Percentiles rank a stretch among this genome's conserved stretches.
Evolutionary conservation across 64 coral and sea anemone species (phyloP).

Genomic region (Stichodactyla mertensii): DNA sequence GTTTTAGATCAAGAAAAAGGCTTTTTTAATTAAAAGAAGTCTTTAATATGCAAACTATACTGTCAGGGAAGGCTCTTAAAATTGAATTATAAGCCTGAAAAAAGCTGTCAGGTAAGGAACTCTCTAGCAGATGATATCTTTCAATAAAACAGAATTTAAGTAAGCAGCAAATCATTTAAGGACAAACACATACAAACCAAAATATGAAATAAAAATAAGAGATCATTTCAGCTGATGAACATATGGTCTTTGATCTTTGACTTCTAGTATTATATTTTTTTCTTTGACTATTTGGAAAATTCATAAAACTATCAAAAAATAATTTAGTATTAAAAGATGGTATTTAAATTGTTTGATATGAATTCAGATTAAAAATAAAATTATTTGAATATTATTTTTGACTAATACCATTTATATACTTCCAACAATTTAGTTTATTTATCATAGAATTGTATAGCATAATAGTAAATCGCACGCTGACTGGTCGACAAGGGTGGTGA

Average conservation of each 20-base stretch:
- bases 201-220: not conserved
- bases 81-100: not conserved
- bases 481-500: no score
- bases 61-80: not conserved
- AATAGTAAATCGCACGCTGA: no score
- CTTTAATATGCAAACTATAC: not conserved
- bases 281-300: not conserved
- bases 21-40: not conserved
- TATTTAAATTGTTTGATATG: not conserved
- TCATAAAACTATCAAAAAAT: not conserved
- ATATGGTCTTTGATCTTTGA: not conserved
- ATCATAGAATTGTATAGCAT: no score
- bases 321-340: not conserved
- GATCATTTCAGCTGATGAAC: not conserved
- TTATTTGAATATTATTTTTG: not conserved
- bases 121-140: not conserved
- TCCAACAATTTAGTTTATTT: not conserved
- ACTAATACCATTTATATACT: not conserved
- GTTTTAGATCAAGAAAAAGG: not conserved
- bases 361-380: not conserved
- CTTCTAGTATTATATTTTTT: not conserved
- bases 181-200: not conserved
- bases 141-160: constrained; percentile 1
- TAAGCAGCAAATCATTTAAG: not conserved
- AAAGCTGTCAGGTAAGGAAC: not conserved